Conservation (phyloP, 2,888 invertebrate species). For the Epirrhoe tristata region DNA sequence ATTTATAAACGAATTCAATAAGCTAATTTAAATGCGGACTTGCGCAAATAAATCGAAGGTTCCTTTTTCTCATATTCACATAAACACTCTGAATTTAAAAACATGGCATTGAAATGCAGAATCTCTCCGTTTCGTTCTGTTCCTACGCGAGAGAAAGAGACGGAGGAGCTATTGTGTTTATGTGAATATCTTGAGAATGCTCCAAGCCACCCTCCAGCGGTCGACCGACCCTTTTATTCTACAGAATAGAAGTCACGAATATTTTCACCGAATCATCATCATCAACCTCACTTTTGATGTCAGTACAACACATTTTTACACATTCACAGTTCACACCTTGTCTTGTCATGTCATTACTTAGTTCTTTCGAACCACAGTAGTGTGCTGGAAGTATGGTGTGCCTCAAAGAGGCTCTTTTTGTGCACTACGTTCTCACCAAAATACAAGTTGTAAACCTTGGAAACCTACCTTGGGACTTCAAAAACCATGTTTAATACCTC, state of each 20-base stretch:
- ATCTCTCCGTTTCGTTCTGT: constrained; percentile 2
- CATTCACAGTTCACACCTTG: not conserved
- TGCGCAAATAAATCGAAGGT: constrained; percentile 29
- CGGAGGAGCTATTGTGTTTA: constrained; percentile 14
- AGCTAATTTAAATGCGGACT: constrained; percentile 16
- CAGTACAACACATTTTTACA: not conserved
- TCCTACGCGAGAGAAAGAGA: constrained; percentile 5
- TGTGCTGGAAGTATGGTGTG: too few relatives aligned
- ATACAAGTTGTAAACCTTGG: too few relatives aligned
- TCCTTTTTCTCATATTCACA: constrained; percentile 25
- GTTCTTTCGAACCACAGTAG: too few relatives aligned
- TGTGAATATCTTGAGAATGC: constrained; percentile 24
- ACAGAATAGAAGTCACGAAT: not conserved
- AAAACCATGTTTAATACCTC: too few relatives aligned
- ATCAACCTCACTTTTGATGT: not conserved
- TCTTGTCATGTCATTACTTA: too few relatives aligned
- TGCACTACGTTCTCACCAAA: too few relatives aligned
- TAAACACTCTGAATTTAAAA: constrained; percentile 16
- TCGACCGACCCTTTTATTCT: constrained; percentile 2
- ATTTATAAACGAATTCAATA: constrained; percentile 8
- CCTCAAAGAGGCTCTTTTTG: too few relatives aligned
- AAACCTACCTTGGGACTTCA: too few relatives aligned
- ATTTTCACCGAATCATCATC: not conserved
- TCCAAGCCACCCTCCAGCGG: constrained; percentile 5
- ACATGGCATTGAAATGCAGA: constrained; percentile 24